phyloP scores from a whole-genome alignment of 2,888 invertebrate genomes.

The Trachelus iudaicus region DNA sequence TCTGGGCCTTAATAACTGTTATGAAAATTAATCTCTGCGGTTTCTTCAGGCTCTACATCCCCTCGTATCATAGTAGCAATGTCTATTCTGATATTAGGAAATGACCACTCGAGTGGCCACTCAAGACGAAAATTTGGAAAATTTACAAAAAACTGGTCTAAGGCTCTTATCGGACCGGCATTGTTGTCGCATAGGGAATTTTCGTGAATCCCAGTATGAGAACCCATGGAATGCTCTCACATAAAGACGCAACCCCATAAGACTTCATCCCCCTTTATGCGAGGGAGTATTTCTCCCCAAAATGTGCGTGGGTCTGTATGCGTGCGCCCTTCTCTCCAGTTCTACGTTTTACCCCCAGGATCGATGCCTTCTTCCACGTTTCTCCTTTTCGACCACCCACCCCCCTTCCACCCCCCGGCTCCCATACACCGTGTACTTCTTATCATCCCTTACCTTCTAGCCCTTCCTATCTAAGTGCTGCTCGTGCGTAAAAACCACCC shows the following conservation, averaged over 20 bases:
- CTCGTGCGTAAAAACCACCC: slow-evolving; percentile 55
- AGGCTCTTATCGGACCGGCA: background rate
- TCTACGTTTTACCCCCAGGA: slow-evolving; percentile 7
- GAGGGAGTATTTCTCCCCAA: slow-evolving; percentile 47
- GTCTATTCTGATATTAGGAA: background rate
- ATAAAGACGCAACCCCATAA: slow-evolving; percentile 57
- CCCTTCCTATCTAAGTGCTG: slow-evolving; percentile 52
- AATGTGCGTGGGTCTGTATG: slow-evolving; percentile 34
- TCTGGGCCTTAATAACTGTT: slow-evolving; percentile 53
- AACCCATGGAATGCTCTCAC: slow-evolving; percentile 61
- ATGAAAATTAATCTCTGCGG: slow-evolving; percentile 58
- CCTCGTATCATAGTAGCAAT: background rate
- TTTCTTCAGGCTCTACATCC: slow-evolving; percentile 32
- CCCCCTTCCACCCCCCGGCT: background rate
- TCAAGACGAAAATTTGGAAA: background rate
- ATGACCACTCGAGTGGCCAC: background rate
- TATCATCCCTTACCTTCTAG: slow-evolving; percentile 37
- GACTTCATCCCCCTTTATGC: slow-evolving; percentile 30
- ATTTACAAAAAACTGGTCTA: background rate
- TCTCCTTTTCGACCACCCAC: background rate
- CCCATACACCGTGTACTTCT: background rate
- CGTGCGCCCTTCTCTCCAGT: slow-evolving; percentile 7
- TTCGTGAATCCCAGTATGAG: slow-evolving; percentile 35
- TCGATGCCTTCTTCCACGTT: slow-evolving; percentile 17
- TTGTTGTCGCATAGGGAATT: background rate